Evolutionary conservation across 2,888 invertebrate species (phyloP).

Genomic region (Auanema freiburgensis): DNA sequence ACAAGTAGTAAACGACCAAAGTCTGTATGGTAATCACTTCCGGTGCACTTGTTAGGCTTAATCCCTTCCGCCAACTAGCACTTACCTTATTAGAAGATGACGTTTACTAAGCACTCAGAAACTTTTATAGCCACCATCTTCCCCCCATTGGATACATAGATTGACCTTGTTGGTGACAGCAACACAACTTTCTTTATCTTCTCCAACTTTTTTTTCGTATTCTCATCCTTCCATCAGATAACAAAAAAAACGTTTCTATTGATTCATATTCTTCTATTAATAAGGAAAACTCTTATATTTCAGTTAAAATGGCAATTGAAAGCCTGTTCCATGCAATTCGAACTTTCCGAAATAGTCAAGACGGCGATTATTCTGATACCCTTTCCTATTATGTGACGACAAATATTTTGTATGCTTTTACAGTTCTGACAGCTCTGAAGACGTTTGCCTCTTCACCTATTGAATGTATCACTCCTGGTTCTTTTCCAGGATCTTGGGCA

Average conservation of each 20-base stretch:
- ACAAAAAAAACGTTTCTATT: not conserved
- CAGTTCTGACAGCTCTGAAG: constrained; percentile 38
- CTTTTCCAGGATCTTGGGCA: constrained; percentile 39
- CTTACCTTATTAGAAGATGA: too few species aligned
- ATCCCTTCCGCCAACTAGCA: too few species aligned
- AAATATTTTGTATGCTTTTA: constrained; percentile 38
- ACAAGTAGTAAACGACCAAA: too few species aligned
- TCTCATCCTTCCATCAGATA: constrained; percentile 1
- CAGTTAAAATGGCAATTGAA: constrained; percentile 12
- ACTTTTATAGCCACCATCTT: too few species aligned
- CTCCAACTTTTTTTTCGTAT: not conserved
- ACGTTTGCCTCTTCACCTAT: constrained; percentile 38
- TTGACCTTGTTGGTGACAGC: not conserved
- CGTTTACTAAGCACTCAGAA: too few species aligned
- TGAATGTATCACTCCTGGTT: constrained; percentile 45
- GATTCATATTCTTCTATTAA: not conserved
- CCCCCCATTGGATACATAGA: too few species aligned
- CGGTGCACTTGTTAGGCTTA: too few species aligned
- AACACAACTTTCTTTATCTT: constrained; percentile 1
- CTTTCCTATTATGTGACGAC: constrained; percentile 43
- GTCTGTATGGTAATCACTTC: too few species aligned
- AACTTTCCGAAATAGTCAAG: constrained; percentile 12
- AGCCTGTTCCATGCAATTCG: constrained; percentile 17
- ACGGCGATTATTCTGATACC: constrained; percentile 37
- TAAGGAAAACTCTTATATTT: not conserved